Conservation (phyloP, 2,113 vertebrate species). For the Phalacrocorax aristotelis region DNA sequence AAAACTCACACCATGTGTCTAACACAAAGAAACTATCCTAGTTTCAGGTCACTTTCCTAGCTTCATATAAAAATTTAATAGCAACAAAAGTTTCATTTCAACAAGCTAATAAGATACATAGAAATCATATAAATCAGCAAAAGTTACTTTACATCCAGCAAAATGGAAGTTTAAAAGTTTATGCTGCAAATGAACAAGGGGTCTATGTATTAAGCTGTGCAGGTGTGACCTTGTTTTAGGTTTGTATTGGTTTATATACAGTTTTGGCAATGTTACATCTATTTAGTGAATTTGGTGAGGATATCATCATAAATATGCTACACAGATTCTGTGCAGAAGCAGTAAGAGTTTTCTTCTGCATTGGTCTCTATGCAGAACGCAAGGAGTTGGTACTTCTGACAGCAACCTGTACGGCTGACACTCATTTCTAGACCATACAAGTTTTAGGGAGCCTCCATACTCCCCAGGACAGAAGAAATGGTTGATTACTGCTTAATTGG, state of each 20-base stretch:
- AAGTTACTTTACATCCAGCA: not conserved
- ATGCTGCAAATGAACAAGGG: not conserved
- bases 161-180: not conserved
- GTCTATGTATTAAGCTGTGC: not conserved
- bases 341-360: not conserved
- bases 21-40: not conserved
- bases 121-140: not conserved
- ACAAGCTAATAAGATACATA: not conserved
- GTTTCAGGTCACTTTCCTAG: not conserved
- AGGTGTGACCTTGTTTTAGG: not conserved
- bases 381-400: not conserved
- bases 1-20: too few species aligned
- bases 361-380: not conserved
- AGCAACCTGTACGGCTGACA: not conserved
- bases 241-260: not conserved
- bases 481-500: not conserved
- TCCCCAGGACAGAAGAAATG: not conserved
- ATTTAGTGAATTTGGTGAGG: not conserved
- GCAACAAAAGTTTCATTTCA: not conserved
- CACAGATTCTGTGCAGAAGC: not conserved
- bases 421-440: not conserved
- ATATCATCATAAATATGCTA: not conserved
- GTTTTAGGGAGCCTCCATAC: not conserved
- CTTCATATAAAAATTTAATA: not conserved
- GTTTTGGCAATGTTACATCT: not conserved